Conservation (phyloP, 2,888 invertebrate species). For the Chaetoderma sp. region DNA sequence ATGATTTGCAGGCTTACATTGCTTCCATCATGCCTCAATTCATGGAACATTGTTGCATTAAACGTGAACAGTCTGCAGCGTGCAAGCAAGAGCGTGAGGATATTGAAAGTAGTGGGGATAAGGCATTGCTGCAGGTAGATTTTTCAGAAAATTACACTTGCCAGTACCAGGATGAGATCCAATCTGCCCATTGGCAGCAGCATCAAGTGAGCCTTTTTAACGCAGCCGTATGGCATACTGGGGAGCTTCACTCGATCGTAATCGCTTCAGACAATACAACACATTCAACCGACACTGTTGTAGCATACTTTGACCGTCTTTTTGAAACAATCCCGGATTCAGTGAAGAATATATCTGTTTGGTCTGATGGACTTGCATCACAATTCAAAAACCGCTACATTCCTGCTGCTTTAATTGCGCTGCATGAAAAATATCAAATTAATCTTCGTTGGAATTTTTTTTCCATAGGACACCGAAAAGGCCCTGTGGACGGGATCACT, state of each 20-base stretch:
- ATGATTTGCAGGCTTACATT: conserved; percentile 15
- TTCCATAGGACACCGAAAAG: conserved; percentile 20
- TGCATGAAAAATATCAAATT: conserved; percentile 15
- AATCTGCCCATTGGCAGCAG: no score
- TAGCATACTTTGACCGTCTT: conserved; percentile 14
- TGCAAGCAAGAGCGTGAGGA: conserved; percentile 14
- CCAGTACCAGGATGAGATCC: no score
- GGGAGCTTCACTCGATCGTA: not conserved
- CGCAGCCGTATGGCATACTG: not conserved
- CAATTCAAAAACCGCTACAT: conserved; percentile 24
- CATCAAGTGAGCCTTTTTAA: not conserved
- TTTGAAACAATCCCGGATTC: conserved; percentile 5
- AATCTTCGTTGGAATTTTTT: conserved; percentile 16
- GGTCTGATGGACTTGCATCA: conserved; percentile 21
- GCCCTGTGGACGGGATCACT: conserved; percentile 24
- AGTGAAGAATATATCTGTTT: conserved; percentile 11
- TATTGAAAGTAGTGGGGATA: not conserved
- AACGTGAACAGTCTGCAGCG: conserved; percentile 5
- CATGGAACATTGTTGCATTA: conserved; percentile 18
- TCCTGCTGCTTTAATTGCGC: not conserved
- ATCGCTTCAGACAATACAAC: conserved; percentile 2
- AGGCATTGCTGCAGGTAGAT: conserved; percentile 15
- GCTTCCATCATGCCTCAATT: conserved; percentile 6
- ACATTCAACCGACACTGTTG: conserved; percentile 11
- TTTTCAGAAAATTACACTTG: conserved; percentile 12